Evolutionary conservation across 2,113 vertebrate species (phyloP).

Genomic region (Vidua chalybeata): DNA sequence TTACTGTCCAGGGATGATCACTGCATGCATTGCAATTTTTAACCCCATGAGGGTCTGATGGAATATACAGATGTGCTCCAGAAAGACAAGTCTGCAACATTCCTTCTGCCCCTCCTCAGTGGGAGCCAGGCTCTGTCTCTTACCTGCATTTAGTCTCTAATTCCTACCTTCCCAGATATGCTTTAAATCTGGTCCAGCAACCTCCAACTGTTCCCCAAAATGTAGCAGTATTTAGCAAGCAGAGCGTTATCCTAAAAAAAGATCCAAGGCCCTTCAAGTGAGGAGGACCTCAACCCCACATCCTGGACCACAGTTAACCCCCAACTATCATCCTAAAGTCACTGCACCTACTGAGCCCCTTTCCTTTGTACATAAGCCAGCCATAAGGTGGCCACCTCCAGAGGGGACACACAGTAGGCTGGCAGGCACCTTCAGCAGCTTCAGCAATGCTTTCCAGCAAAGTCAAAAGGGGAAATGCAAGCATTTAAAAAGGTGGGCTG

Average conservation of each 20-base stretch:
- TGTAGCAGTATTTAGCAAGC: not conserved
- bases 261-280: not conserved
- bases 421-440: not conserved
- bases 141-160: not conserved
- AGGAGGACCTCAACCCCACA: not conserved
- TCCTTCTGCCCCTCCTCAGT: not conserved
- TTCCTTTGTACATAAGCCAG: not conserved
- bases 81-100: not conserved
- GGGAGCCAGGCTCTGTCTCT: not conserved
- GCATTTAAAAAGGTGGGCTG: not conserved
- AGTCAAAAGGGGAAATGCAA: not conserved
- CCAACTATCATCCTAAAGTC: not conserved
- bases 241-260: not conserved
- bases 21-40: not conserved
- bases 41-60: not conserved
- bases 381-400: not conserved
- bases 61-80: not conserved
- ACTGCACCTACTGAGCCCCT: not conserved
- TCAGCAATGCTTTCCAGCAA: not conserved
- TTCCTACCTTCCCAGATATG: not conserved
- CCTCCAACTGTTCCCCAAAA: not conserved
- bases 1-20: not conserved
- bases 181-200: not conserved
- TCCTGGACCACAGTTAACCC: not conserved
- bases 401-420: not conserved